Percentiles rank a stretch among this genome's conserved stretches.
phyloP scores from a whole-genome alignment of 1,140 invertebrate genomes.

The Micrasema minimum region DNA sequence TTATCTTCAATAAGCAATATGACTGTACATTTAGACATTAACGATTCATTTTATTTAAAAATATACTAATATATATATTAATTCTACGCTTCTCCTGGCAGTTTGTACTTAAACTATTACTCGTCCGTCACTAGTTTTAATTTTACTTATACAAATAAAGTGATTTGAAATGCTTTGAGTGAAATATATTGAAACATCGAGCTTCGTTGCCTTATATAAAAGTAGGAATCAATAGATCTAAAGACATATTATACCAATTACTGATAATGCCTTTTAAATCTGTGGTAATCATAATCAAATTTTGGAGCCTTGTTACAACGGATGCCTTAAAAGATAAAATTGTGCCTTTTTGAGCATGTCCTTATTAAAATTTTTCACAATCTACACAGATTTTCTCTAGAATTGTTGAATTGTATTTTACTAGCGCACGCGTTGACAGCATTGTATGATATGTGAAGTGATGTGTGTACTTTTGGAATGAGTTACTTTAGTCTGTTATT shows the following conservation, averaged over 20 bases:
- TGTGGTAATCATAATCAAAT: background rate
- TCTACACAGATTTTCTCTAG: conserved; percentile 8
- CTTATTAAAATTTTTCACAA: background rate
- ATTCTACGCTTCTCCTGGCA: conserved; percentile 24
- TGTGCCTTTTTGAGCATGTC: conserved; percentile 18
- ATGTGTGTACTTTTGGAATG: conserved; percentile 23
- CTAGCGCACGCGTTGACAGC: conserved; percentile 14
- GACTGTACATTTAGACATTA: no score
- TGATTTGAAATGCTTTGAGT: no score
- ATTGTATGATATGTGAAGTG: conserved; percentile 30
- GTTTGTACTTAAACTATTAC: conserved; percentile 10
- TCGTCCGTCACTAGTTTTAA: background rate
- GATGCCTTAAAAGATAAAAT: conserved; percentile 19
- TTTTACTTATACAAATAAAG: no score
- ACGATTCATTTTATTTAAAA: background rate
- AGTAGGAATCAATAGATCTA: conserved; percentile 9
- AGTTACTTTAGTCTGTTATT: conserved; percentile 13
- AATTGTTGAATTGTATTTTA: background rate
- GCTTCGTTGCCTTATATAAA: conserved; percentile 16
- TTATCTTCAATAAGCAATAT: no score
- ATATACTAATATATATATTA: no score
- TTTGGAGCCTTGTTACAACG: background rate
- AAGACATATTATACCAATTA: background rate
- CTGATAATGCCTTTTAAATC: background rate
- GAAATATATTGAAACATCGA: conserved; percentile 9